Conservation (phyloP, 2,797 vertebrate genomes). For the Clarias platycephalus region DNA sequence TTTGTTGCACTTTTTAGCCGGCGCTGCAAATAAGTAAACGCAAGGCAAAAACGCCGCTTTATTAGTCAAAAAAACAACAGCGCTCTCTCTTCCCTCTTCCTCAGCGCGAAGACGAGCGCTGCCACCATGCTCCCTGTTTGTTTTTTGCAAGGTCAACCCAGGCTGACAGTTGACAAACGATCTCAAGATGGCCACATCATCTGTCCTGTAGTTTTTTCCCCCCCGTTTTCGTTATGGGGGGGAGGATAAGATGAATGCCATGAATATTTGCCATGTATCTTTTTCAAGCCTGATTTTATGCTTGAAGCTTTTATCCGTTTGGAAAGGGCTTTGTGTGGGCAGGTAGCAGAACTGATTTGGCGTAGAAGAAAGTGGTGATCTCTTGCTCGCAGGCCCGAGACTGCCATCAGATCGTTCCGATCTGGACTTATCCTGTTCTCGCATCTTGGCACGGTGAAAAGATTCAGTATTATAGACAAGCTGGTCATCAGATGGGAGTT, state of each 20-base stretch:
- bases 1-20: conserved; percentile 87
- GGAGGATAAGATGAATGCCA: conserved; percentile 63
- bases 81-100: conserved; percentile 40
- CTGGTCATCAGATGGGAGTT: conserved; percentile 82
- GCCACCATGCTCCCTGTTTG: conserved; percentile 58
- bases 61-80: conserved; percentile 78
- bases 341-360: conserved; percentile 65
- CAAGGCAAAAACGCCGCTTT: conserved; percentile 84
- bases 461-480: conserved; percentile 78
- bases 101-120: conserved; percentile 71
- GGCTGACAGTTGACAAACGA: conserved; percentile 83
- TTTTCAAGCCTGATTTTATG: conserved; percentile 44
- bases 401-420: conserved; percentile 64
- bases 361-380: conserved; percentile 47
- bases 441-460: conserved; percentile 72
- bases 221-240: conserved; percentile 52
- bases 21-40: conserved; percentile 75
- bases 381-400: conserved; percentile 55
- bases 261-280: conserved; percentile 43
- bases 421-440: conserved; percentile 72
- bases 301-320: conserved; percentile 62
- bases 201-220: conserved; percentile 72
- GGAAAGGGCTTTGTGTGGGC: conserved; percentile 39
- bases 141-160: conserved; percentile 80
- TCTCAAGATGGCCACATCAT: conserved; percentile 82